These are phyloP conservation scores for Erinaceus europaeus DNA, from an alignment of 2,113 vertebrate species.

Conservation along the genomic window DNA sequence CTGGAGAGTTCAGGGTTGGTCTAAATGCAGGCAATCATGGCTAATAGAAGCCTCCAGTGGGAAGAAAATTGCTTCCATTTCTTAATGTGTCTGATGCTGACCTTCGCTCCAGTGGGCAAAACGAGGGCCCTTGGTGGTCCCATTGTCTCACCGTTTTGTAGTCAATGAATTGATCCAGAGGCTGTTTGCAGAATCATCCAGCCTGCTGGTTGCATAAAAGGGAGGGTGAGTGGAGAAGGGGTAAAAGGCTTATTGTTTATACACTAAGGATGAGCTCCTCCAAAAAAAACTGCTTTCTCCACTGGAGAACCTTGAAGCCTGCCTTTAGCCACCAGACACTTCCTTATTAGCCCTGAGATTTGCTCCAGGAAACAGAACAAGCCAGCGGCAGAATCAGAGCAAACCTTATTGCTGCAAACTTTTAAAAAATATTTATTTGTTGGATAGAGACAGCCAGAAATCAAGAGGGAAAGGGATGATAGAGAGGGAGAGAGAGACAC, in stretches of 20 bases:
- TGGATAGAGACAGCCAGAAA: too few relatives aligned
- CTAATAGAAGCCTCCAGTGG: conserved; percentile 71
- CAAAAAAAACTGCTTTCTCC: neutral
- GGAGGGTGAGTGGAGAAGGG: neutral
- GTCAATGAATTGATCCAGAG: conserved; percentile 73
- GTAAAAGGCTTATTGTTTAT: neutral
- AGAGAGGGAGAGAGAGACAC: too few relatives aligned
- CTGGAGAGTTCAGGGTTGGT: conserved; percentile 63
- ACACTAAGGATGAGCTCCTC: neutral
- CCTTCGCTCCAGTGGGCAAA: conserved; percentile 64
- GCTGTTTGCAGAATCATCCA: conserved; percentile 40
- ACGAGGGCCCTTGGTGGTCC: conserved; percentile 60
- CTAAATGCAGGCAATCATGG: conserved; percentile 72
- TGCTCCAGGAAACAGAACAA: neutral
- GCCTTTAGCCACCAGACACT: neutral
- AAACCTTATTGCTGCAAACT: neutral
- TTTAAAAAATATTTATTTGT: too few relatives aligned
- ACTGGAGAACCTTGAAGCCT: neutral
- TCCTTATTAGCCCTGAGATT: neutral
- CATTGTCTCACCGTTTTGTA: conserved; percentile 51
- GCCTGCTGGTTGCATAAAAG: neutral
- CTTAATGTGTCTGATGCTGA: conserved; percentile 71
- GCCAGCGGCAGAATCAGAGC: neutral
- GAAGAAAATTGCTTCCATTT: conserved; percentile 77
- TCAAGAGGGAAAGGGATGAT: too few relatives aligned